phyloP scores from a whole-genome alignment of 2,888 invertebrate genomes.

The Xestia sexstrigata region DNA sequence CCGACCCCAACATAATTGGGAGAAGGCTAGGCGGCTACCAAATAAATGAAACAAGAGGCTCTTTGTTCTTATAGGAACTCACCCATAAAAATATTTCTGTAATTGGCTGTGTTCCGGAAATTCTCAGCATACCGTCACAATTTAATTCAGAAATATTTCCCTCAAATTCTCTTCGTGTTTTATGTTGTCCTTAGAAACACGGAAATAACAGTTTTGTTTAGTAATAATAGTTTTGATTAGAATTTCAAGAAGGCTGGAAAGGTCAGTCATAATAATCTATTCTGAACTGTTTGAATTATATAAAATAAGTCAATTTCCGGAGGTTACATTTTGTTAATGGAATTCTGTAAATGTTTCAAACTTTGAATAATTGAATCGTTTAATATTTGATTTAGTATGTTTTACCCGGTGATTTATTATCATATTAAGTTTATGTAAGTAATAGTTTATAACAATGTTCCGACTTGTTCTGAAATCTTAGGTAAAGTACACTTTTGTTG shows the following conservation, averaged over 20 bases:
- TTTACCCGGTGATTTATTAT: neutral
- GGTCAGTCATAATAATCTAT: slow-evolving; percentile 9
- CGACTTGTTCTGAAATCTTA: neutral
- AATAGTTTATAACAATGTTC: neutral
- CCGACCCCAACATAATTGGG: neutral
- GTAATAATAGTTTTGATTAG: slow-evolving; percentile 4
- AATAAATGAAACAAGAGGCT: slow-evolving; percentile 1
- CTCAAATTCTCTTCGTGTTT: slow-evolving; percentile 41
- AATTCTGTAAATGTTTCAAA: slow-evolving; percentile 27
- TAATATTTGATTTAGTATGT: slow-evolving; percentile 17
- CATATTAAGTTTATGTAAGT: neutral
- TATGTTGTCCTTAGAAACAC: slow-evolving; percentile 12
- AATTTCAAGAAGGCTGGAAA: slow-evolving; percentile 4
- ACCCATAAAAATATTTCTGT: slow-evolving; percentile 46
- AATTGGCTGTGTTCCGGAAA: slow-evolving; percentile 42
- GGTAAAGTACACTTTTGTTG: neutral
- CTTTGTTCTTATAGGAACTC: slow-evolving; percentile 17
- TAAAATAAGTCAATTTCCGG: slow-evolving; percentile 28
- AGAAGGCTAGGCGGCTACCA: neutral
- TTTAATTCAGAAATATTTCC: slow-evolving; percentile 30
- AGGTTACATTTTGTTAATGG: slow-evolving; percentile 8
- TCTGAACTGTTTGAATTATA: slow-evolving; percentile 14
- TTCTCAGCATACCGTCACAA: slow-evolving; percentile 23
- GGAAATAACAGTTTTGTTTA: slow-evolving; percentile 15
- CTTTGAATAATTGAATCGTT: slow-evolving; percentile 35